These are phyloP conservation scores for Neoaliturus tenellus DNA, from an alignment of 2,888 invertebrate genomes.

Conservation along the genomic window DNA sequence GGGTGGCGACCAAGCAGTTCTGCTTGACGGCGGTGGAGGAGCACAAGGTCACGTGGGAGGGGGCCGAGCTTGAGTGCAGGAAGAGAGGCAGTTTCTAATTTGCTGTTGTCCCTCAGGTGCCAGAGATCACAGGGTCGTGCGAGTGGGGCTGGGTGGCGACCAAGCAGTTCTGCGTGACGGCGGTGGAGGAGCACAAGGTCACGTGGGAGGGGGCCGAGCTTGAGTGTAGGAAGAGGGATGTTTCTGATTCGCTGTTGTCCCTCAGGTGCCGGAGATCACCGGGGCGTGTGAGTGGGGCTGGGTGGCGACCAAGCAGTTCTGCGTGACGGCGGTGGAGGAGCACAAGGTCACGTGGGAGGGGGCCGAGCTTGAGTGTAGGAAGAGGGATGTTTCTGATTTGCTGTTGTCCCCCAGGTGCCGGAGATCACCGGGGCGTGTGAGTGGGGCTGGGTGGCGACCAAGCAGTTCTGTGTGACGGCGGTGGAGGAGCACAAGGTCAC, in stretches of 20 bases:
- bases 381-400: background rate
- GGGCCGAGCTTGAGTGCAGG: slow-evolving; percentile 81
- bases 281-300: slow-evolving; percentile 81
- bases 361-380: slow-evolving; percentile 79
- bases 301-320: slow-evolving; percentile 81
- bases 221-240: slow-evolving; percentile 74
- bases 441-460: slow-evolving; percentile 80
- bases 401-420: slow-evolving; percentile 74
- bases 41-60: slow-evolving; percentile 78
- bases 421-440: slow-evolving; percentile 80
- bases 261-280: slow-evolving; percentile 77
- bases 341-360: slow-evolving; percentile 79
- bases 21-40: slow-evolving; percentile 80
- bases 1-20: slow-evolving; percentile 81
- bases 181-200: slow-evolving; percentile 76
- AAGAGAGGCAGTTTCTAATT: slow-evolving; percentile 74
- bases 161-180: slow-evolving; percentile 80
- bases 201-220: slow-evolving; percentile 82
- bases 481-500: slow-evolving; percentile 76
- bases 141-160: slow-evolving; percentile 81
- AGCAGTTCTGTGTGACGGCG: slow-evolving; percentile 81
- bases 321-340: slow-evolving; percentile 78
- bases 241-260: slow-evolving; percentile 67
- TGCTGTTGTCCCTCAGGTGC: slow-evolving; percentile 72
- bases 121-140: slow-evolving; percentile 79